phyloP scores from a whole-genome alignment of 2,113 vertebrate species.

The Lophura nycthemera region DNA sequence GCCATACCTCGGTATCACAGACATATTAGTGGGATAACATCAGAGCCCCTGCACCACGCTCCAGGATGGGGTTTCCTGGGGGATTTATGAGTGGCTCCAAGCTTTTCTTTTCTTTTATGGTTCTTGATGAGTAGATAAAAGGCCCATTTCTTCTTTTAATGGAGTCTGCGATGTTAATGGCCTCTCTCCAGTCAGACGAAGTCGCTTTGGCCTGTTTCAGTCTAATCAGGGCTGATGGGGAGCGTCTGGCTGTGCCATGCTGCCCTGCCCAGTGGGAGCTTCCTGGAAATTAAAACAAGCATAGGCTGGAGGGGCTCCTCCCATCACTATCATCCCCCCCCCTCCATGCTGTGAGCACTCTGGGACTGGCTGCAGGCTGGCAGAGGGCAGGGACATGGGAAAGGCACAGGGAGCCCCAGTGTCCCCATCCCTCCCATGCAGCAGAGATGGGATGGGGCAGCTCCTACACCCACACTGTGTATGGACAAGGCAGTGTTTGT shows the following conservation, averaged over 20 bases:
- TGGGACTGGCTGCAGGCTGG: rapidly evolving
- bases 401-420: background rate
- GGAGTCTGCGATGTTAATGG: constrained; percentile 31
- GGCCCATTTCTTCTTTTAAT: constrained; percentile 15
- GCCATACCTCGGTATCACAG: rapidly evolving
- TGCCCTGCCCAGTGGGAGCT: rapidly evolving
- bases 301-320: background rate
- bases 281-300: background rate
- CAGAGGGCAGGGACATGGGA: background rate
- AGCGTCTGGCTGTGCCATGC: background rate
- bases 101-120: background rate
- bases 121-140: constrained; percentile 45
- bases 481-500: background rate
- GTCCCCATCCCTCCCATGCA: background rate
- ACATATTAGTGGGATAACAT: rapidly evolving
- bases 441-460: background rate
- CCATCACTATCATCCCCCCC: rapidly evolving
- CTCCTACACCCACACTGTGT: background rate
- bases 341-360: rapidly evolving
- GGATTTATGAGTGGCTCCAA: background rate
- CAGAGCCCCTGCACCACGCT: rapidly evolving
- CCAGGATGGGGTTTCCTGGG: background rate
- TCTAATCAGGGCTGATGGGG: constrained; percentile 8
- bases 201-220: background rate
- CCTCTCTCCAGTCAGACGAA: constrained; percentile 5